Evolutionary conservation across 1,140 invertebrate genomes (phyloP).

Genomic region (Melanaphis sacchari): DNA sequence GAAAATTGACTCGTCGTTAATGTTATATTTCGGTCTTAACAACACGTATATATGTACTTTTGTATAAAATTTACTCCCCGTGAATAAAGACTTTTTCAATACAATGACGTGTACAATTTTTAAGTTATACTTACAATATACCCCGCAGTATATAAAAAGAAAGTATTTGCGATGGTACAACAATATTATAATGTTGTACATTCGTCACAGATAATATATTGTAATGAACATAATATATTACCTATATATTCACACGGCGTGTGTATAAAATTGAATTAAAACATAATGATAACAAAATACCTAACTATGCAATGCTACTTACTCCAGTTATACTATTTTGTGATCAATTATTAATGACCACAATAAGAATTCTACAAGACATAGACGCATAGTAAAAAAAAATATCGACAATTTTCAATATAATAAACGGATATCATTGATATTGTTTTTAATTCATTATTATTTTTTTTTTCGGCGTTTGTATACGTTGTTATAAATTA

Average conservation of each 20-base stretch:
- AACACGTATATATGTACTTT: not conserved
- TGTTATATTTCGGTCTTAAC: not conserved
- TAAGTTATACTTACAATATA: not conserved
- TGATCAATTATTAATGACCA: not conserved
- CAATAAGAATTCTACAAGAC: not conserved
- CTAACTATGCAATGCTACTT: not conserved
- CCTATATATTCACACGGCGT: not conserved
- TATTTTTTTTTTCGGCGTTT: not conserved
- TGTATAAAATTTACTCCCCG: not conserved
- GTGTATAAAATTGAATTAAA: not conserved
- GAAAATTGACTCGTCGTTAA: not conserved
- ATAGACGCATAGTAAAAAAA: not conserved
- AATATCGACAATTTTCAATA: not conserved
- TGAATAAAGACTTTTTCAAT: not conserved
- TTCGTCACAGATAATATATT: not conserved
- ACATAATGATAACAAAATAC: not conserved
- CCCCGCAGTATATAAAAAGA: not conserved
- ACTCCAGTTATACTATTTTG: not conserved
- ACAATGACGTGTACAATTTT: not conserved
- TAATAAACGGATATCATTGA: not conserved
- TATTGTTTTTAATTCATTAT: not conserved
- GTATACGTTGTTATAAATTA: not conserved
- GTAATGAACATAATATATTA: not conserved
- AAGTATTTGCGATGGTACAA: not conserved
- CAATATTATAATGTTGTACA: not conserved